Conservation (phyloP, 37 sponge, comb jelly and placozoan species). For the Bolinopsis microptera region DNA sequence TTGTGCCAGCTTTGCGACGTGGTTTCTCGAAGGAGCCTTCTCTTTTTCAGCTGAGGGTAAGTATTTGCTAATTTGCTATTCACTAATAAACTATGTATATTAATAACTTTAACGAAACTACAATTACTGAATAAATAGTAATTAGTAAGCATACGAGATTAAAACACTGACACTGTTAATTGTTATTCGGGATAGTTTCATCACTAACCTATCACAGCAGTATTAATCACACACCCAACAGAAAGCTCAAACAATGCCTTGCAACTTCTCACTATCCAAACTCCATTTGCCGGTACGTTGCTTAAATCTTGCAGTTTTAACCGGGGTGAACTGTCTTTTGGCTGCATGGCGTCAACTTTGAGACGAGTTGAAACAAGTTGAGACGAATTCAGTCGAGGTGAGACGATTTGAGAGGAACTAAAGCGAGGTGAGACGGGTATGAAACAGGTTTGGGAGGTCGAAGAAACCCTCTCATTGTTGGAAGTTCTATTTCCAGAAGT, state of each 20-base stretch:
- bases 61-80: not conserved
- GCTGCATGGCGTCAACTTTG: not conserved
- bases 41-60: not conserved
- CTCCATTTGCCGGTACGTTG: not conserved
- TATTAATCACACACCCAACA: not conserved
- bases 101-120: too few relatives aligned
- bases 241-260: constrained; percentile 6
- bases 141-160: too few relatives aligned
- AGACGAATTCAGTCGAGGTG: not conserved
- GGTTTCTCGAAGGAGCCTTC: not conserved
- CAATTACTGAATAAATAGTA: too few relatives aligned
- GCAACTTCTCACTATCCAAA: not conserved
- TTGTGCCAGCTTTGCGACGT: not conserved
- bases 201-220: not conserved
- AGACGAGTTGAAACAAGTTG: not conserved
- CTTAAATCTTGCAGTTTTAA: not conserved
- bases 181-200: too few relatives aligned
- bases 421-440: not conserved
- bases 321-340: not conserved
- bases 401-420: not conserved
- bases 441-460: not conserved
- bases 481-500: not conserved
- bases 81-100: too few relatives aligned
- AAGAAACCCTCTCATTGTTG: not conserved
- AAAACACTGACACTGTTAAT: too few relatives aligned